Conservation (phyloP, 1,140 invertebrate genomes). For the Gonioctena quinquepunctata region DNA sequence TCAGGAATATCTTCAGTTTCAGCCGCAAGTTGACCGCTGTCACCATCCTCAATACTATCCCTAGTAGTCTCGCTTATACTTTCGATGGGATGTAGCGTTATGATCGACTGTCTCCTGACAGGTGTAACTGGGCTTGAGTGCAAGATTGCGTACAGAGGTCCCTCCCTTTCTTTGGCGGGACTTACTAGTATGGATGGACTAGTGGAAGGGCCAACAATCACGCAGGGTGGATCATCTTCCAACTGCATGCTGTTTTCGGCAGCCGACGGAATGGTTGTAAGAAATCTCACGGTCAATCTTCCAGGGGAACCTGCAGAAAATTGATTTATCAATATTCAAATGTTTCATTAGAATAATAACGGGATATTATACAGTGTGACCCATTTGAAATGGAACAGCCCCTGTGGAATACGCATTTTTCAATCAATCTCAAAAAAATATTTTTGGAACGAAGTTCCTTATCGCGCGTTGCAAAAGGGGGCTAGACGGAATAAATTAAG, state of each 20-base stretch:
- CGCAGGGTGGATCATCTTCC: conserved; percentile 59
- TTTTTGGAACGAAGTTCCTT: too few species aligned
- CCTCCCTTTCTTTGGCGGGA: conserved; percentile 48
- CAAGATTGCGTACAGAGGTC: conserved; percentile 49
- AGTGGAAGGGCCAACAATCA: background rate
- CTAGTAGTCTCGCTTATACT: conserved; percentile 34
- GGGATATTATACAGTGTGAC: too few species aligned
- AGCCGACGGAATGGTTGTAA: conserved; percentile 81
- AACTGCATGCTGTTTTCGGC: conserved; percentile 76
- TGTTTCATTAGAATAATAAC: too few species aligned
- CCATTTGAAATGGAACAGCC: too few species aligned
- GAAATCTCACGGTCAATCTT: conserved; percentile 61
- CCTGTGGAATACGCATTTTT: too few species aligned
- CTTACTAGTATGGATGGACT: conserved; percentile 44
- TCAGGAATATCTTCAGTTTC: background rate
- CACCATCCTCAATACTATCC: conserved; percentile 1
- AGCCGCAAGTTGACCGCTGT: background rate
- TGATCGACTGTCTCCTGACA: conserved; percentile 46
- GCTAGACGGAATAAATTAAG: too few species aligned
- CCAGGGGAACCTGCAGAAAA: conserved; percentile 12
- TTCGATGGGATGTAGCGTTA: conserved; percentile 50
- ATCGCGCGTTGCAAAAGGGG: too few species aligned
- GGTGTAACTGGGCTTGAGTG: conserved; percentile 44
- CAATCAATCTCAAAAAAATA: too few species aligned
- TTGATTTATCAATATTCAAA: too few species aligned